phyloP scores from a whole-genome alignment of 2,888 invertebrate species.

The Ypsolopha sequella region DNA sequence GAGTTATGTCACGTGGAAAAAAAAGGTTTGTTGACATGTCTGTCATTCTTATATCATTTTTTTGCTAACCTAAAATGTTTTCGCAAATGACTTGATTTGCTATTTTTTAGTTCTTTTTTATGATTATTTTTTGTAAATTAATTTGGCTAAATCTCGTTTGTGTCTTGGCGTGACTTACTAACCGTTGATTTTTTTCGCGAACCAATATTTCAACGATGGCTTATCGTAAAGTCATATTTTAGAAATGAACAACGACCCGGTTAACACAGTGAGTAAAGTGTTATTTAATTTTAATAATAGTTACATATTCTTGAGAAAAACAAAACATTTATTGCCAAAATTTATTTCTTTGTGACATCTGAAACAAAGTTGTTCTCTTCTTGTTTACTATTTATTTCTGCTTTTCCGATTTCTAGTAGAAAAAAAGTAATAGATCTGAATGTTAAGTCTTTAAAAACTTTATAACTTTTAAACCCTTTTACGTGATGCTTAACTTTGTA shows the following conservation, averaged over 20 bases:
- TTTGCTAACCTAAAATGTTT: conserved; percentile 72
- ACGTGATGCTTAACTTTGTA: too few relatives aligned
- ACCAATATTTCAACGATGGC: conserved; percentile 54
- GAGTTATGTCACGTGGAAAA: conserved; percentile 66
- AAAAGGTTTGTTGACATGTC: conserved; percentile 64
- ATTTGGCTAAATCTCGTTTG: conserved; percentile 62
- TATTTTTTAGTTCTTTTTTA: conserved; percentile 61
- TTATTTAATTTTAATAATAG: too few relatives aligned
- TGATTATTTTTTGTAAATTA: conserved; percentile 60
- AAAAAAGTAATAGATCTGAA: too few relatives aligned
- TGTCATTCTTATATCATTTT: conserved; percentile 65
- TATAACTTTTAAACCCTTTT: too few relatives aligned
- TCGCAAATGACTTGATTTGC: conserved; percentile 68
- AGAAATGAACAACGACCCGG: conserved; percentile 67
- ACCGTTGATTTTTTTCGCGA: conserved; percentile 44
- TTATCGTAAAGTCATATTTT: conserved; percentile 46
- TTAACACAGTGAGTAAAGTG: conserved; percentile 57
- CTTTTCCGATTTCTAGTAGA: too few relatives aligned
- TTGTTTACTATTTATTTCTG: too few relatives aligned
- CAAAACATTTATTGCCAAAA: too few relatives aligned
- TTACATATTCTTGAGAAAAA: too few relatives aligned
- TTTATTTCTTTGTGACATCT: too few relatives aligned
- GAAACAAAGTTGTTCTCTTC: too few relatives aligned
- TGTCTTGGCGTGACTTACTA: conserved; percentile 44
- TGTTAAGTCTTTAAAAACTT: too few relatives aligned